Evolutionary conservation across 2,113 vertebrate species (phyloP).

Genomic region (Paracanthobrama guichenoti): DNA sequence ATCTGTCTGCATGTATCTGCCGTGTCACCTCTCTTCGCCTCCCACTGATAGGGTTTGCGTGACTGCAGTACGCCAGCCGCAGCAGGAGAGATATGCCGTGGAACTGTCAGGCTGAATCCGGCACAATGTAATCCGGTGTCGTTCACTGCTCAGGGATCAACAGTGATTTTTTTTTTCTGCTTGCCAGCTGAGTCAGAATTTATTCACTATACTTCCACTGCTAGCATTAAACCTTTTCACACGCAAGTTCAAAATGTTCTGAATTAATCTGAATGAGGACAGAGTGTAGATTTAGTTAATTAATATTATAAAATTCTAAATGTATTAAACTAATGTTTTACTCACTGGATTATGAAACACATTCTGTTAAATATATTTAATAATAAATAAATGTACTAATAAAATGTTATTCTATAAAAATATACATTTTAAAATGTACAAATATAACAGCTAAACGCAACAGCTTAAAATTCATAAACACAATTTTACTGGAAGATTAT

Average conservation of each 20-base stretch:
- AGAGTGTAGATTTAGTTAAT: no score
- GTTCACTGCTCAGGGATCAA: constrained; percentile 20
- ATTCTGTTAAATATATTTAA: no score
- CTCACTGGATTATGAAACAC: no score
- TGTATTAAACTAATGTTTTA: no score
- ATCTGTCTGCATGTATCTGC: constrained; percentile 21
- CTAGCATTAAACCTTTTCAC: background rate
- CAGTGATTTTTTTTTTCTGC: background rate
- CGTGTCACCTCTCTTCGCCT: constrained; percentile 1
- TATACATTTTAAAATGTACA: background rate
- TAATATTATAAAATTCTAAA: no score
- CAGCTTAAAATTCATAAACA: no score
- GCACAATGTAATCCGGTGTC: constrained; percentile 20
- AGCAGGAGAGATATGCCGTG: background rate
- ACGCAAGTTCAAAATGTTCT: no score
- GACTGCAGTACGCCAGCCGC: constrained; percentile 23
- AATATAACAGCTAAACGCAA: background rate
- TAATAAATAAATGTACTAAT: no score
- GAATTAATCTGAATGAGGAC: no score
- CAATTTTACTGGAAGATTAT: no score
- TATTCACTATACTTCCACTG: background rate
- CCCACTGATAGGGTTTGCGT: constrained; percentile 31
- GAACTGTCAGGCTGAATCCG: constrained; percentile 26
- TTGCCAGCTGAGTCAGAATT: background rate
- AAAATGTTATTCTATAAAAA: background rate